Conservation (phyloP, 2,797 vertebrate species). For the Anabacerthia variegaticeps region DNA sequence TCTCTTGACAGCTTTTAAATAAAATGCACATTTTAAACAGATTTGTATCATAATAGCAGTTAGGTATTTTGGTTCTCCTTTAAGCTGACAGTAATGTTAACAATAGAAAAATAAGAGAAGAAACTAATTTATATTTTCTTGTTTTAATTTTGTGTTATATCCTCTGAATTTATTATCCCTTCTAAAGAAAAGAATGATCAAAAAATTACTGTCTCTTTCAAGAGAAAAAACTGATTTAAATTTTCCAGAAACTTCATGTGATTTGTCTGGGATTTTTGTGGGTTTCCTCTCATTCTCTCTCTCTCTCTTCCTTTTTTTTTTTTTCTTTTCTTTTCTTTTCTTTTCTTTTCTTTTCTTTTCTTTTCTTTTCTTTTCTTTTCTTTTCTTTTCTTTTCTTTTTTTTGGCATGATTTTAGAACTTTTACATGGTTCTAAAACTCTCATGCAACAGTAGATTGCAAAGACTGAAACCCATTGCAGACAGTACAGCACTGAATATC, state of each 20-base stretch:
- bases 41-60: slow-evolving; percentile 74
- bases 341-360: background rate
- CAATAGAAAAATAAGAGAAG: slow-evolving; percentile 50
- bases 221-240: background rate
- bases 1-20: slow-evolving; percentile 74
- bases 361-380: too few species aligned
- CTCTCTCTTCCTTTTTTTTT: too few species aligned
- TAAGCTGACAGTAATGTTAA: slow-evolving; percentile 52
- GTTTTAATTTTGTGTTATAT: slow-evolving; percentile 26
- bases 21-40: slow-evolving; percentile 76
- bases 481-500: background rate
- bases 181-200: slow-evolving; percentile 7
- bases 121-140: slow-evolving; percentile 44
- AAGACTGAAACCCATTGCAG: background rate
- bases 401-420: background rate
- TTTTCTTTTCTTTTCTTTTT: background rate
- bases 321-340: background rate
- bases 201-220: slow-evolving; percentile 3
- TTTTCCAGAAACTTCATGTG: background rate
- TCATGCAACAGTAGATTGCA: background rate
- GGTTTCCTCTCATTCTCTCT: background rate
- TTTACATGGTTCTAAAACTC: background rate
- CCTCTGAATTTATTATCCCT: slow-evolving; percentile 16
- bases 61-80: slow-evolving; percentile 53
- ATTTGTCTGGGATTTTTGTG: background rate